A percentile compares a stretch with the other conserved stretches of the same genome.
Evolutionary conservation across 2,797 vertebrate genomes (phyloP).

Genomic region (Morelia viridis): DNA sequence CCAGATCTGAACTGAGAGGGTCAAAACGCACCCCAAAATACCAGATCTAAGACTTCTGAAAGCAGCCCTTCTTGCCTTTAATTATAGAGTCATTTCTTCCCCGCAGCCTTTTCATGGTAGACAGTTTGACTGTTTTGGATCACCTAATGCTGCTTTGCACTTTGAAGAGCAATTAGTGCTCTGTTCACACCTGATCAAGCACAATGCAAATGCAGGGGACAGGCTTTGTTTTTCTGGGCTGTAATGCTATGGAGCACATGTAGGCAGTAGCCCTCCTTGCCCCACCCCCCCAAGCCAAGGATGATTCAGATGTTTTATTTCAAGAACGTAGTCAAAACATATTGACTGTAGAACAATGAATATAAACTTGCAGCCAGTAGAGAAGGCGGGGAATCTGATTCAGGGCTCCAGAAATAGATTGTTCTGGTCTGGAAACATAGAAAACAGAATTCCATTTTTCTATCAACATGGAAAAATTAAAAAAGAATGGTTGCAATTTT

Average conservation of each 20-base stretch:
- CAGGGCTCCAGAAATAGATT: background rate
- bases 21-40: slow-evolving; percentile 7
- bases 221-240: background rate
- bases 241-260: slow-evolving; percentile 36
- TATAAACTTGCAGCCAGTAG: background rate
- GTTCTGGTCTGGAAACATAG: background rate
- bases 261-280: slow-evolving; percentile 15
- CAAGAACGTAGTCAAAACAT: background rate
- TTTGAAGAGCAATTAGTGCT: slow-evolving; percentile 53
- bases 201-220: slow-evolving; percentile 47
- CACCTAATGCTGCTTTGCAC: slow-evolving; percentile 19
- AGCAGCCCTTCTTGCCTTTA: background rate
- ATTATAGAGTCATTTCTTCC: slow-evolving; percentile 14
- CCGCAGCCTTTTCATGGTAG: slow-evolving; percentile 35
- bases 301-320: slow-evolving; percentile 43
- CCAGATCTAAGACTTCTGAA: background rate
- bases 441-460: background rate
- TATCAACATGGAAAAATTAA: background rate
- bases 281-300: background rate
- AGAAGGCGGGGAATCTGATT: background rate
- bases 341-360: slow-evolving; percentile 1
- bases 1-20: background rate
- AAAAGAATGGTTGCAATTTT: background rate
- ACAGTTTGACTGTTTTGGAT: slow-evolving; percentile 54
- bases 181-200: slow-evolving; percentile 63